phyloP scores from a whole-genome alignment of 2,888 invertebrate genomes.

The Nomada goodeniana region DNA sequence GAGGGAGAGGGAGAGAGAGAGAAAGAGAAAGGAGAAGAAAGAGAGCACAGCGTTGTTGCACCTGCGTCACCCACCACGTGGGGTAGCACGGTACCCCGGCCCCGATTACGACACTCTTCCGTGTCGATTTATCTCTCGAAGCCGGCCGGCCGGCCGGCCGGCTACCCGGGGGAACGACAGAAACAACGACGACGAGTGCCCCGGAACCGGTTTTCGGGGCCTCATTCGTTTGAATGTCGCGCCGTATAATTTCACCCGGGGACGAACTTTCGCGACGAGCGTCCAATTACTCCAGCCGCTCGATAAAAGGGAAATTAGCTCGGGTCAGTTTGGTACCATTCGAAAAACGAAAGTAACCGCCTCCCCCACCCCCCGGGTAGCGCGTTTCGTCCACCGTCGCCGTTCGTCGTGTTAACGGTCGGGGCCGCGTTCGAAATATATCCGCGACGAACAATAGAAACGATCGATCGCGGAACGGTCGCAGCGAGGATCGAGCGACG shows the following conservation, averaged over 20 bases:
- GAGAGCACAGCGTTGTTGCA: constrained; percentile 48
- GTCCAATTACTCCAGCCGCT: constrained; percentile 61
- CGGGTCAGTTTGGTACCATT: constrained; percentile 55
- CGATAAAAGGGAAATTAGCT: constrained; percentile 71
- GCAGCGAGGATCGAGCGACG: too few relatives aligned
- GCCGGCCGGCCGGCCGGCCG: constrained; percentile 52
- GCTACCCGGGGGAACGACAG: constrained; percentile 42
- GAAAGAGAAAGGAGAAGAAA: constrained; percentile 15
- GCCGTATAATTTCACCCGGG: constrained; percentile 71
- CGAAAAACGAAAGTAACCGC: constrained; percentile 48
- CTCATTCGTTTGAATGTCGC: constrained; percentile 71
- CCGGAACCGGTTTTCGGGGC: constrained; percentile 70
- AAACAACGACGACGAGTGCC: constrained; percentile 37
- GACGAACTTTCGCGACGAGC: constrained; percentile 71
- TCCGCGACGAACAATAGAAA: too few relatives aligned
- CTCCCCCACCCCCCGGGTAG: not conserved
- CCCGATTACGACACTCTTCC: constrained; percentile 75
- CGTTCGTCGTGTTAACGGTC: not conserved
- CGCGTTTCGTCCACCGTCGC: not conserved
- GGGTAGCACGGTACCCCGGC: constrained; percentile 64
- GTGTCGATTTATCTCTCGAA: constrained; percentile 72
- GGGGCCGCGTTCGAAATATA: not conserved
- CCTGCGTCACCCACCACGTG: constrained; percentile 68
- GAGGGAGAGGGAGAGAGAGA: constrained; percentile 12
- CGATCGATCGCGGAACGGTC: too few relatives aligned